Evolutionary conservation across 1,140 invertebrate species (phyloP).

Genomic region (Drosophila athabasca): DNA sequence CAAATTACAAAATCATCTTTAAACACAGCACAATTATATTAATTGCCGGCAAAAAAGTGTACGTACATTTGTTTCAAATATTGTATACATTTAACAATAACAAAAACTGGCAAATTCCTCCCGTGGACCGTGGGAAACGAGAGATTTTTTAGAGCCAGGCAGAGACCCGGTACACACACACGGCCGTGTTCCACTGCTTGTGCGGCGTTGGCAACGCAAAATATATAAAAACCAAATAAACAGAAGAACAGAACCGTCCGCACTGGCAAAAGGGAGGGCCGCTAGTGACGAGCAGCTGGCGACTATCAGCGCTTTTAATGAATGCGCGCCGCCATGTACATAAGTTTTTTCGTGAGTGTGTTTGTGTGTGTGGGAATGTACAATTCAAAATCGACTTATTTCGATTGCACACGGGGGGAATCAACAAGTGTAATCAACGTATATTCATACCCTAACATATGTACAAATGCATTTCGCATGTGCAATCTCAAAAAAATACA

Average conservation of each 20-base stretch:
- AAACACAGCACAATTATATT: slow-evolving; percentile 31
- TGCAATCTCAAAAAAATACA: no score
- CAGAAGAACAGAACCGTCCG: slow-evolving; percentile 56
- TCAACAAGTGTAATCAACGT: no score
- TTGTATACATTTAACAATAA: slow-evolving; percentile 57
- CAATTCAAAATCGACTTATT: no score
- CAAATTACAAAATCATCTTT: slow-evolving; percentile 42
- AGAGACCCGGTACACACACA: background rate
- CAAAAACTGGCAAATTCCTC: slow-evolving; percentile 29
- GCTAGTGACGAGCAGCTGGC: slow-evolving; percentile 51
- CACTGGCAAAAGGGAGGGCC: slow-evolving; percentile 60
- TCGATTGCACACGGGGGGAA: no score
- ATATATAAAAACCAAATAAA: slow-evolving; percentile 38
- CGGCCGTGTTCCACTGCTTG: background rate
- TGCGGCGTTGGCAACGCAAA: slow-evolving; percentile 29
- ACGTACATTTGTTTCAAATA: slow-evolving; percentile 47
- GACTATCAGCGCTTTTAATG: slow-evolving; percentile 39
- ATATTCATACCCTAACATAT: no score
- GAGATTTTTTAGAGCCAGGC: slow-evolving; percentile 24
- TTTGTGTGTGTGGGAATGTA: no score
- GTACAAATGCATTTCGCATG: no score
- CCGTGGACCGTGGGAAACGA: slow-evolving; percentile 34
- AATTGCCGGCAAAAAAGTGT: slow-evolving; percentile 22
- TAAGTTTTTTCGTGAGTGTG: no score
- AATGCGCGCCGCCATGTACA: no score